These are phyloP conservation scores for Carabus problematicus DNA, from an alignment of 2,888 invertebrate genomes.

Conservation along the genomic window DNA sequence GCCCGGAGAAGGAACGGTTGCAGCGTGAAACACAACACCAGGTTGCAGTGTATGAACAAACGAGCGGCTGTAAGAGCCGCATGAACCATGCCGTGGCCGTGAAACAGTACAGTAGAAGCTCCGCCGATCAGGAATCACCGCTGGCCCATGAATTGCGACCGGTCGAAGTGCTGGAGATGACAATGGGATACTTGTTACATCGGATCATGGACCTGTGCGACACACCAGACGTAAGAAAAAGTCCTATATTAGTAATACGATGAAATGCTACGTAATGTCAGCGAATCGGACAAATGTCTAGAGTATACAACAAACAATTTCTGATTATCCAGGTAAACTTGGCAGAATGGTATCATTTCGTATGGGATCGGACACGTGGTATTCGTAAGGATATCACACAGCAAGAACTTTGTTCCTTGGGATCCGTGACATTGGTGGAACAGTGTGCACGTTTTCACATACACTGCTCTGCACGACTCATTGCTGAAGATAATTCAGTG, in stretches of 20 bases:
- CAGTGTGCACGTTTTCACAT: constrained; percentile 98
- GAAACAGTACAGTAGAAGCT: constrained; percentile 96
- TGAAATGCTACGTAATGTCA: too few relatives aligned
- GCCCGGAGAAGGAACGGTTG: constrained; percentile 93
- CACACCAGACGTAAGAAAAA: constrained; percentile 59
- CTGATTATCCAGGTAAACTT: constrained; percentile 64
- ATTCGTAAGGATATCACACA: constrained; percentile 98
- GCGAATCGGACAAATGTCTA: too few relatives aligned
- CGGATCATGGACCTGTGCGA: constrained; percentile 77
- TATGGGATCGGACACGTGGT: constrained; percentile 95
- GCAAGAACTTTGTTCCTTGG: constrained; percentile 86
- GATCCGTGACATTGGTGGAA: constrained; percentile 88
- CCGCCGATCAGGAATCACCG: constrained; percentile 97
- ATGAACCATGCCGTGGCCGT: constrained; percentile 80
- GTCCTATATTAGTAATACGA: too few relatives aligned
- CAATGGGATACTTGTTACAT: constrained; percentile 89
- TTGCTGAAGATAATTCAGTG: constrained; percentile 84
- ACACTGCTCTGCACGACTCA: constrained; percentile 87
- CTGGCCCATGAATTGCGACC: constrained; percentile 93
- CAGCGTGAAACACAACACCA: constrained; percentile 80
- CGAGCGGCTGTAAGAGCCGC: constrained; percentile 57
- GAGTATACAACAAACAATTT: too few relatives aligned
- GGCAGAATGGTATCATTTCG: constrained; percentile 93
- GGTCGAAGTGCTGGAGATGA: constrained; percentile 77
- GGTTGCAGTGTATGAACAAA: constrained; percentile 63